Base-by-base conservation (phyloP, 2,888 invertebrate species). In the Thecophora atra region DNA sequence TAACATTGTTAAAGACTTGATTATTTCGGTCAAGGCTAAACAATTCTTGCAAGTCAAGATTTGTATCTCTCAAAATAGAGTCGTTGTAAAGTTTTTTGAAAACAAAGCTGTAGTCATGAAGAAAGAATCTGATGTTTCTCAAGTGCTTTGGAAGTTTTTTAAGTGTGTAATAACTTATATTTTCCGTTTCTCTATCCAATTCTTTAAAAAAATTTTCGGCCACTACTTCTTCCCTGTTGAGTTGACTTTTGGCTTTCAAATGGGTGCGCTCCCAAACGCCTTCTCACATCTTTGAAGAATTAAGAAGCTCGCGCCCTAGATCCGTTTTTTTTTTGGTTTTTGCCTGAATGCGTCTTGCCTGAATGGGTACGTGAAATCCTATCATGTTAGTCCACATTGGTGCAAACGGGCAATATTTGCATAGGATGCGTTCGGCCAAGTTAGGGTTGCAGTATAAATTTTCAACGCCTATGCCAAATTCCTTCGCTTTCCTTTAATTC, bases 301-400 rank as follows among this genome's bases (percentile, higher is more conserved):
- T 44, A 24, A 13, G 21, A 26, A 47, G 19, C 17, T 19, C 26
- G 2, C 21, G 21, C 26, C 13, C 15, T 11, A 15, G 13, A 15
- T 24, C 24, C 64, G 1, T 44, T 15, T 47, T 64, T 21, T 17
- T 42, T 42, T 24, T 19, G n/a, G n/a, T 42, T 17, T 64, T 64
- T 1, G 64, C 42, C 17, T 64, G 3, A 44, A 47, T 24, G 44
- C 24, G 44, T 44, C 17, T 17, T 21, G 64, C 64, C 8, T 67
- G 37, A 19, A 54, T 21, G 6, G 56, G 54, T 19, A 67, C 54
- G 51, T 67, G 66, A 52, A 67, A 67, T 19, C 66, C 54, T 24
- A 66, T 66, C 37, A 67, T 21, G 37, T 65, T 54, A n/a, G 19
- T 67, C 30, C 64, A 64, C 21, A 47, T 47, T 21, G 64, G 64